Conservation (phyloP, 2,797 vertebrate species). For the Borostomias antarcticus region DNA sequence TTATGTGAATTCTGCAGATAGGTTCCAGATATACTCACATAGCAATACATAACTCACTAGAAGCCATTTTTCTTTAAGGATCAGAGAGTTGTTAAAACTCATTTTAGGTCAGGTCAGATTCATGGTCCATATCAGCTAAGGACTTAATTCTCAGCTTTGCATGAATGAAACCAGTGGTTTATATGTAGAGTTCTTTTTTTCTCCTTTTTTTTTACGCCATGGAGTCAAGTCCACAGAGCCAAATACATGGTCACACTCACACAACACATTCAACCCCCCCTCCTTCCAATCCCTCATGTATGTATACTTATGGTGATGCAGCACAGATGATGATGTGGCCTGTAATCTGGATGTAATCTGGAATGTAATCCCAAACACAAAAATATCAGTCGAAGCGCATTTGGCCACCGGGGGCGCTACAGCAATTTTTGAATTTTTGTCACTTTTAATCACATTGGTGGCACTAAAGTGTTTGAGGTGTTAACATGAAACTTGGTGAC, state of each 20-base stretch:
- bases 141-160: slow-evolving; percentile 48
- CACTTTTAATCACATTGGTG: too few relatives aligned
- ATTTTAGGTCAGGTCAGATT: slow-evolving; percentile 48
- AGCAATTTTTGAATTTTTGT: too few relatives aligned
- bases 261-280: slow-evolving; percentile 10
- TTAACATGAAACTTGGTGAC: too few relatives aligned
- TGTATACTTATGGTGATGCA: not conserved
- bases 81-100: slow-evolving; percentile 51
- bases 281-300: not conserved
- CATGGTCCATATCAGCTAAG: slow-evolving; percentile 44
- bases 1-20: slow-evolving; percentile 47
- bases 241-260: slow-evolving; percentile 18
- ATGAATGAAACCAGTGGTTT: slow-evolving; percentile 53
- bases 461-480: too few relatives aligned
- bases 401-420: too few relatives aligned
- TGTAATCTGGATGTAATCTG: slow-evolving; percentile 42
- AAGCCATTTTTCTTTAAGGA: slow-evolving; percentile 30
- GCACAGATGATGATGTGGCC: slow-evolving; percentile 20
- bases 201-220: slow-evolving; percentile 30
- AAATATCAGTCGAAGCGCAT: too few relatives aligned
- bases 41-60: slow-evolving; percentile 13
- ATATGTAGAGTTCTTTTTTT: too few relatives aligned
- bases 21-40: slow-evolving; percentile 40
- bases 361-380: too few relatives aligned
- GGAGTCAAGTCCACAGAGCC: slow-evolving; percentile 7